Base-by-base conservation (phyloP, 92 coral and sea anemone species). In the Siderastrea radians region DNA sequence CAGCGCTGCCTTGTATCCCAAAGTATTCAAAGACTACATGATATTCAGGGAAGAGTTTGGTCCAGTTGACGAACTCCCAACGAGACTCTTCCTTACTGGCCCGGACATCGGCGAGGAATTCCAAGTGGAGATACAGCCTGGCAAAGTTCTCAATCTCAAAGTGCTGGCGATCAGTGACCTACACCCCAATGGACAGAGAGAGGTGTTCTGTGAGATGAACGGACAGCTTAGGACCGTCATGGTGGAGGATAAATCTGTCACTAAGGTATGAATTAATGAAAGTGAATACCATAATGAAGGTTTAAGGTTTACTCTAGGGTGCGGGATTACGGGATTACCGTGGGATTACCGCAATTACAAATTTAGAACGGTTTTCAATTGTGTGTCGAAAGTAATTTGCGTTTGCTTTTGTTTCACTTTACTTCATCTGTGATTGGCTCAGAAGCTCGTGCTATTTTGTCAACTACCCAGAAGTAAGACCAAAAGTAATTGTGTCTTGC, bases 151-250 rank as follows among this genome's bases (percentile, higher is more conserved):
- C 91, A 93, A 95, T 88, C 79, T 97, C 7, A 97, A 93, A 78
- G 94, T 97, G 48, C 91, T 97, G 51, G 99, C 98, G 0, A 93
- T 97, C n/a, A 95, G 99, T 43, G 93, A 97, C 16, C 90, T 97
- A 54, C 95, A 90, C 72, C 94, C 97, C 16, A 92, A 97, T 52
- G 99, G 99, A 58, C 88, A 66, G 44, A 90, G 99, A 75, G 99
- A 97, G 74, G 99, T 97, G 81, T 97, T 97, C 94, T 97, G 99
- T 87, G 99, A 97, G 91, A 97, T 97, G 99, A 97, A 97, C 84
- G 99, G 99, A 19, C 99, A 97, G 75, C 89, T 97, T 55, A 80
- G 99, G 60, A 89, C 99, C 15, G 98, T 97, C 9, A 92, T 97
- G 94, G 94, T 97, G 16, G 95, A 93, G 59, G 99, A 97, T 74